Evolutionary conservation across 2,113 vertebrate species (phyloP), one percentile per base, ranked within the genome.

Genomic region (Ceuthmochares aereus): DNA sequence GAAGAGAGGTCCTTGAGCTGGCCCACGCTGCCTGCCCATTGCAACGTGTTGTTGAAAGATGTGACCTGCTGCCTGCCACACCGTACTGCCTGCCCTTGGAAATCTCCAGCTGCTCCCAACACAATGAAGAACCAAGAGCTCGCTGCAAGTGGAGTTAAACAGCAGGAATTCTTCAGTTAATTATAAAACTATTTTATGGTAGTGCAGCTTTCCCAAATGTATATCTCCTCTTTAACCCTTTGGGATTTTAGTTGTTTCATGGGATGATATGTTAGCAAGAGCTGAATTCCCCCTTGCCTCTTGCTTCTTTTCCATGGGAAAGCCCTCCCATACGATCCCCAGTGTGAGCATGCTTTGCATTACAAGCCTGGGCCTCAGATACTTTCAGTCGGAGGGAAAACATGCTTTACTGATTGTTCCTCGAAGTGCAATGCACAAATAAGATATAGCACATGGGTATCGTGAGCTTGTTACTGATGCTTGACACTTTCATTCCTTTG

Each of bases 1-100:
- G 98, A 98, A 98, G 85, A 86, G 26, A 87, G 91, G 90, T 95
- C 94, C 93, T 95, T 81, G 34, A 79, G 92, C 82, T 87, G 93
- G 85, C 96, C 68, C 40, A 7, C 5, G 54, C 40, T 26, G 29
- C 60, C 79, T 18, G 83, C 89, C 95, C n/a, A 54, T 72, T 95
- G 87, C 19, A 79, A 89, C 27, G 40, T 26, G 40, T 59, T 96
- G 96, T 91, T 98, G 97, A 97, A 90, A 98, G 96, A 90, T 14
- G 30, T 17, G 21, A 70, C 94, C 85, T 15, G 55, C 81, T 70
- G 62, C 93, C 26, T 20, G 75, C 94, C 51, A 1, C 86, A 83
- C 92, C 40, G 52, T 76, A 68, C 95, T 82, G 81, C 93, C 96
- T 5, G 42, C 87, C 76, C 95, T 97, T 94, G 97, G 97, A 97